phyloP scores from a whole-genome alignment of 2,888 invertebrate species.

The Drosophila putrida region DNA sequence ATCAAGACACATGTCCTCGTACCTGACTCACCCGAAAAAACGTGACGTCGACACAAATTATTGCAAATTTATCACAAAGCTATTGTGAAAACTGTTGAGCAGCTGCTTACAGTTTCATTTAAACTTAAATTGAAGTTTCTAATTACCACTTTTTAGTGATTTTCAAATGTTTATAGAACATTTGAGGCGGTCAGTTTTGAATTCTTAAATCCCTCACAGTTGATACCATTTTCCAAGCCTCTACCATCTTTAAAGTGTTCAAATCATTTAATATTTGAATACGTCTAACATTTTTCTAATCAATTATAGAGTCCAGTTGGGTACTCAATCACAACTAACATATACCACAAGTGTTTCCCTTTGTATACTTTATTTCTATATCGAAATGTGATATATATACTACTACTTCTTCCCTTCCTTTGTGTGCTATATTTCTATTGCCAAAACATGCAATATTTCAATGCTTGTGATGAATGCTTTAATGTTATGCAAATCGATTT shows the following conservation, averaged over 20 bases:
- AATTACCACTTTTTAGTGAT: too few species aligned
- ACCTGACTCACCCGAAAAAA: conserved; percentile 44
- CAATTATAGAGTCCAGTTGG: background rate
- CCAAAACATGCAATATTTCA: background rate
- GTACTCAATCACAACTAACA: background rate
- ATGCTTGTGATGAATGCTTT: background rate
- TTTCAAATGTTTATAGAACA: background rate
- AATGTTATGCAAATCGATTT: conserved; percentile 12
- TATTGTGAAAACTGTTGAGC: conserved; percentile 4
- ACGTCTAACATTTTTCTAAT: too few species aligned
- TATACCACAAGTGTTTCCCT: too few species aligned
- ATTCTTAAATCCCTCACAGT: too few species aligned
- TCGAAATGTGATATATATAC: too few species aligned
- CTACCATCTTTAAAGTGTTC: too few species aligned
- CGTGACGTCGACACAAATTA: conserved; percentile 28
- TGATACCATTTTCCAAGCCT: too few species aligned
- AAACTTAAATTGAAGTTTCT: background rate
- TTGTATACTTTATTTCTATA: background rate
- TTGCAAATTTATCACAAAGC: conserved; percentile 20
- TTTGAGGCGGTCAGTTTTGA: too few species aligned
- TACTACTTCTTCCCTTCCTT: too few species aligned
- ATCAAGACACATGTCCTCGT: conserved; percentile 60
- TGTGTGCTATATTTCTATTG: too few species aligned
- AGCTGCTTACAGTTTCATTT: conserved; percentile 11
- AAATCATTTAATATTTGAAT: too few species aligned